phyloP scores from a whole-genome alignment of 2,888 invertebrate species.

The Synanthedon myopaeformis region DNA sequence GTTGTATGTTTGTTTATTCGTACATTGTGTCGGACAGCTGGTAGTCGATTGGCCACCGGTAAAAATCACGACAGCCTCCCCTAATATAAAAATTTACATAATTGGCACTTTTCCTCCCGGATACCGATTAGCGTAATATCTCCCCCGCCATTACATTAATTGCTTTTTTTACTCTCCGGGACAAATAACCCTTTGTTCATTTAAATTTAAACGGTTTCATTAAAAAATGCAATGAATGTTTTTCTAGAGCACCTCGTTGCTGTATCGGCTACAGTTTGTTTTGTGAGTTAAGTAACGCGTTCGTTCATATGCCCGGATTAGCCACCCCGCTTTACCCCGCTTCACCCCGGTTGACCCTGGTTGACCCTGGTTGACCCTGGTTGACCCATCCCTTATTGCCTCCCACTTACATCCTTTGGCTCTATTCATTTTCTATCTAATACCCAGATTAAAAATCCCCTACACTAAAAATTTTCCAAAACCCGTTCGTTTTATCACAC shows the following conservation, averaged over 20 bases:
- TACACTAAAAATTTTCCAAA: not conserved
- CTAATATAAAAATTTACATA: slow-evolving; percentile 21
- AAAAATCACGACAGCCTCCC: slow-evolving; percentile 1
- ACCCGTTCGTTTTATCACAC: not conserved
- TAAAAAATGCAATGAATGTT: slow-evolving; percentile 30
- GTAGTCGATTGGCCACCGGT: too few species aligned
- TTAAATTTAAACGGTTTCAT: slow-evolving; percentile 37
- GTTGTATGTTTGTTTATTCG: too few species aligned
- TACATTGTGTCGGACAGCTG: too few species aligned
- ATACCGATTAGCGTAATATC: slow-evolving; percentile 7
- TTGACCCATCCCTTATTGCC: not conserved
- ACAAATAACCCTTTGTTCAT: slow-evolving; percentile 33
- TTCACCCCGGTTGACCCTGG: not conserved
- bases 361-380: not conserved
- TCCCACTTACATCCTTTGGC: not conserved
- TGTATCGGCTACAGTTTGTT: not conserved
- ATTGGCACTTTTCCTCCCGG: slow-evolving; percentile 16
- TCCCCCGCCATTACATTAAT: slow-evolving; percentile 35
- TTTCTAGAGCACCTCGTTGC: not conserved
- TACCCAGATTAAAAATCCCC: not conserved
- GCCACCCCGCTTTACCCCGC: not conserved
- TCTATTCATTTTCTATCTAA: not conserved
- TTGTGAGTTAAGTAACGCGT: not conserved
- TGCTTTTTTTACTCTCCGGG: slow-evolving; percentile 27
- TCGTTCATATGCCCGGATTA: not conserved